phyloP scores from a whole-genome alignment of 2,888 invertebrate genomes.

The Pedicia rivosa region DNA sequence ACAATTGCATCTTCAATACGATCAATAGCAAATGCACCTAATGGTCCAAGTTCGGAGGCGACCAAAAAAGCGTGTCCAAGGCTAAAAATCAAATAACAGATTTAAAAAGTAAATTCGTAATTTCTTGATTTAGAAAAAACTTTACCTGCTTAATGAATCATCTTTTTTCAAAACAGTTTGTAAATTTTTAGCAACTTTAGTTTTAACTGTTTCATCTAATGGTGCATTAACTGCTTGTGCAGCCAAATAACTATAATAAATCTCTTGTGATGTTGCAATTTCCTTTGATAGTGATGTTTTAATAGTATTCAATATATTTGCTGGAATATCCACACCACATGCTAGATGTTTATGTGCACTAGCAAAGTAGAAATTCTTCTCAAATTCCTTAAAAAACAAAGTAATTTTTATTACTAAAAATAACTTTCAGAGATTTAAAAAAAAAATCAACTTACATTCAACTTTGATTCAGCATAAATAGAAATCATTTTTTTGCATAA shows the following conservation, averaged over 20 bases:
- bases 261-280: slow-evolving; percentile 45
- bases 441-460: slow-evolving; percentile 31
- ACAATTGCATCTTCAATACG: slow-evolving; percentile 84
- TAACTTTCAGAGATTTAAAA: slow-evolving; percentile 1
- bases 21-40: slow-evolving; percentile 48
- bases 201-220: slow-evolving; percentile 46
- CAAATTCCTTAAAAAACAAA: slow-evolving; percentile 24
- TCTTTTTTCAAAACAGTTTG: slow-evolving; percentile 70
- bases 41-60: slow-evolving; percentile 53
- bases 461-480: slow-evolving; percentile 23
- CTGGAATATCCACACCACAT: slow-evolving; percentile 35
- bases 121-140: slow-evolving; percentile 27
- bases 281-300: slow-evolving; percentile 46
- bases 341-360: slow-evolving; percentile 43
- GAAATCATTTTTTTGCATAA: slow-evolving; percentile 33
- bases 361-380: slow-evolving; percentile 48
- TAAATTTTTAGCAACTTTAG: slow-evolving; percentile 54
- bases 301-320: slow-evolving; percentile 34
- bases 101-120: slow-evolving; percentile 15
- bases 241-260: slow-evolving; percentile 58
- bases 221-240: slow-evolving; percentile 50
- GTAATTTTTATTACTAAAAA: slow-evolving; percentile 1
- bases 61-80: slow-evolving; percentile 73
- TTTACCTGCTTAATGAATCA: slow-evolving; percentile 57
- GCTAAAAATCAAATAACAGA: slow-evolving; percentile 36